These are phyloP conservation scores for Epinotia brunnichana DNA, from an alignment of 2,888 invertebrate species.

Conservation along the genomic window DNA sequence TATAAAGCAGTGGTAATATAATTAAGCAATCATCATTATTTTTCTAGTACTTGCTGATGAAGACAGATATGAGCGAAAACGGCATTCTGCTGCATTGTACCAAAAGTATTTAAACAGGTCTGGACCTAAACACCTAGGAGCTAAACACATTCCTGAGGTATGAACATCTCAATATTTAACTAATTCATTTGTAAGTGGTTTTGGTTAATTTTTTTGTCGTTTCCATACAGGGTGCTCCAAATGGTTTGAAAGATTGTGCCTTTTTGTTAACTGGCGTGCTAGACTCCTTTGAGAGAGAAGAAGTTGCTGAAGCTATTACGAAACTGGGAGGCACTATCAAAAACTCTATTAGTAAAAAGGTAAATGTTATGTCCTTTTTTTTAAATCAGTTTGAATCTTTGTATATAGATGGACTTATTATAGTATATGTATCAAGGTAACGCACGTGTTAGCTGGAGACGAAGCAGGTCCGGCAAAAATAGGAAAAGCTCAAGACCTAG, in stretches of 20 bases:
- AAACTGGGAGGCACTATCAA: constrained; percentile 92
- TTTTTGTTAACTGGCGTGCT: constrained; percentile 93
- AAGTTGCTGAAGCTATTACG: constrained; percentile 88
- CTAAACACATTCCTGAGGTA: constrained; percentile 93
- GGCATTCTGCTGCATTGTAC: constrained; percentile 86
- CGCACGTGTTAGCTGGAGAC: constrained; percentile 92
- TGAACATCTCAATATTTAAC: constrained; percentile 16
- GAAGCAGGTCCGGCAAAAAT: constrained; percentile 94
- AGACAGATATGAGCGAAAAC: constrained; percentile 87
- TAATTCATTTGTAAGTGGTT: neutral
- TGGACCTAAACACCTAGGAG: constrained; percentile 91
- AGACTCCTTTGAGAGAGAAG: constrained; percentile 93
- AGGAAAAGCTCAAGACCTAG: constrained; percentile 88
- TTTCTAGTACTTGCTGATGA: constrained; percentile 84
- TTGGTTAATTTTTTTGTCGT: constrained; percentile 5
- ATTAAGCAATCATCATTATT: constrained; percentile 21
- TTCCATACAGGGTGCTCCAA: constrained; percentile 85
- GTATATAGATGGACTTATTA: too few relatives aligned
- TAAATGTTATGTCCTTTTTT: constrained; percentile 54
- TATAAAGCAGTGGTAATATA: too few relatives aligned
- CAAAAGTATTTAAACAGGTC: constrained; percentile 90
- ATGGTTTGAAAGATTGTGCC: constrained; percentile 87
- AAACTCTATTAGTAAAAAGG: constrained; percentile 89
- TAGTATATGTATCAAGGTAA: constrained; percentile 75
- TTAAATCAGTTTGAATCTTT: too few relatives aligned